Evolutionary conservation across 2,113 vertebrate species (phyloP), one percentile per base, ranked within the genome.

Genomic region (Reinhardtius hippoglossoides): DNA sequence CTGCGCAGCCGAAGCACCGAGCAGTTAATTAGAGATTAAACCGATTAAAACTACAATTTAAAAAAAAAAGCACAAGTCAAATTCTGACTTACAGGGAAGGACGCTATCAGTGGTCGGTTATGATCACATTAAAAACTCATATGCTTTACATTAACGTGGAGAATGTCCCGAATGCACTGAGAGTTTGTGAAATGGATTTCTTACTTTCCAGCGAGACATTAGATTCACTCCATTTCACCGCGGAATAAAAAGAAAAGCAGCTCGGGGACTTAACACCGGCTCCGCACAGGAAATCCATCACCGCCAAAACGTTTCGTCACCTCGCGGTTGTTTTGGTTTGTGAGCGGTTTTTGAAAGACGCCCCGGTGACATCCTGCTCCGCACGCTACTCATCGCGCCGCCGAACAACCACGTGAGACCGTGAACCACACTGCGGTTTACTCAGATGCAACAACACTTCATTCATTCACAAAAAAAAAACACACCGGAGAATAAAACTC

Each of bases 201-300:
- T 35, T 8, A 24, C 63, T 82, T 74, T 78, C 68, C 40, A 21
- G 31, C 23, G 55, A 60, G 56, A 62, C 69, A 78, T 89, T 86
- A 83, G 78, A 74, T 55, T 14, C 83, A 68, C 42, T 80, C 87
- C 67, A 87, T 89, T 89, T 89, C 81, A 76, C 82, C 10, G 27
- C 40, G 3, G 56, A 67, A 26, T 0, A 1, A 52, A 52, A 52
- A 31, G 27, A 31, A 31, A 52, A 52, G 48, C 50, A 8, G 50
- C 50, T 50, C 48, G 50, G 50, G 9, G 50, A 52, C 20, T n/a
- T 5, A n/a, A 52, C 46, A 48, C 48, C 0, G 48, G 48, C 48
- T 50, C 48, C 3, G 1, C 18, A 27, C 74, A 44, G 63, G 20
- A 42, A 37, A 84, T 84, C 68, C 60, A 78, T 82, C 76, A 89